Evolutionary conservation across 2,113 vertebrate species (phyloP).

Genomic region (Ramphastos sulfuratus): DNA sequence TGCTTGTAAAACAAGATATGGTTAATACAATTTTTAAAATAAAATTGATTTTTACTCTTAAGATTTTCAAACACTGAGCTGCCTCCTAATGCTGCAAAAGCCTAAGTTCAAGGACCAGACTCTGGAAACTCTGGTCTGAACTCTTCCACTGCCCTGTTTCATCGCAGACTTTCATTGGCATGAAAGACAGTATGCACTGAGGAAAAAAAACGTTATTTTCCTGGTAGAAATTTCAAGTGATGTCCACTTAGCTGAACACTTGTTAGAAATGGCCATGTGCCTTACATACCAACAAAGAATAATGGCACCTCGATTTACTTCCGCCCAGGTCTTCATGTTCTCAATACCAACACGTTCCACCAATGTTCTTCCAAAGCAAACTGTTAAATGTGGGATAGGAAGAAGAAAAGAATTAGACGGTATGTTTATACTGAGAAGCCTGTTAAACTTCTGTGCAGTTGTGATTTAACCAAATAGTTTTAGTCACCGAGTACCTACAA

Average conservation of each 20-base stretch:
- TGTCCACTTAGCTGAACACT: background rate
- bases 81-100: background rate
- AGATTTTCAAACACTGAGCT: background rate
- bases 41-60: background rate
- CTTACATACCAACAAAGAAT: conserved; percentile 88
- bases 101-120: background rate
- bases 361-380: conserved; percentile 85
- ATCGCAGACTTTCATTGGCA: background rate
- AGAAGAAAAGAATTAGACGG: background rate
- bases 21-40: background rate
- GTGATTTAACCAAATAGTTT: background rate
- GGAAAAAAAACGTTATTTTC: background rate
- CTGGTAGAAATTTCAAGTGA: background rate
- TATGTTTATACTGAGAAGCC: background rate
- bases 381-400: conserved; percentile 58
- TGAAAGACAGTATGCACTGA: background rate
- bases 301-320: conserved; percentile 92
- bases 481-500: background rate
- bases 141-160: background rate
- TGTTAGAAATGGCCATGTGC: background rate
- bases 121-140: background rate
- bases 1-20: background rate
- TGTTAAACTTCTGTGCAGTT: background rate
- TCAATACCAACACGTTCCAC: conserved; percentile 85
- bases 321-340: conserved; percentile 86